Evolutionary conservation across 1,140 invertebrate species (phyloP).

Genomic region (Pogonognathellus flavescens): DNA sequence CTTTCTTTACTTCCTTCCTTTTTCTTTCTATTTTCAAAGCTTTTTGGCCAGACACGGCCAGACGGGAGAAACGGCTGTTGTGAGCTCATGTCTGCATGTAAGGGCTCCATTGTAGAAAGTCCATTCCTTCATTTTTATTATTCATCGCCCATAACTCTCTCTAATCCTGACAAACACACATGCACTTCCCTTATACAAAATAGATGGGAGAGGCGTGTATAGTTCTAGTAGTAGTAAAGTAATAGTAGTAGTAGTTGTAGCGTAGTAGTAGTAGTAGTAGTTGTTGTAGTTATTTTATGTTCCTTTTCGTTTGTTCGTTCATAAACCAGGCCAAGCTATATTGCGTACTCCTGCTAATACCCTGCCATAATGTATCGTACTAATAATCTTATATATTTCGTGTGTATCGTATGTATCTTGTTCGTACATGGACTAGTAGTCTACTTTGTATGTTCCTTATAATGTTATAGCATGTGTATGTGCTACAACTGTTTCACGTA

Average conservation of each 20-base stretch:
- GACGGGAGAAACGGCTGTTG: neutral
- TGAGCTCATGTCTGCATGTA: conserved; percentile 18
- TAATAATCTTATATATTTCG: too few species aligned
- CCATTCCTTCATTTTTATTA: conserved; percentile 49
- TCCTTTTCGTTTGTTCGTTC: conserved; percentile 32
- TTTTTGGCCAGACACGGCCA: neutral
- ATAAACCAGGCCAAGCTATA: conserved; percentile 41
- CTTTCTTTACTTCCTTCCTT: neutral
- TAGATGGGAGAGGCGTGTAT: conserved; percentile 17
- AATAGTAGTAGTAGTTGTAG: neutral
- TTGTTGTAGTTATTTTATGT: conserved; percentile 26
- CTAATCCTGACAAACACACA: conserved; percentile 48
- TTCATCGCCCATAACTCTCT: conserved; percentile 49
- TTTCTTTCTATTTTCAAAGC: neutral
- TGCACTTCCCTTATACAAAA: conserved; percentile 50
- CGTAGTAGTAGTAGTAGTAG: neutral
- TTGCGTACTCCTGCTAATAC: neutral
- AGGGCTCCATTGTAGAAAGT: conserved; percentile 30
- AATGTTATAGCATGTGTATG: too few species aligned
- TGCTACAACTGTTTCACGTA: too few species aligned
- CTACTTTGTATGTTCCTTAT: too few species aligned
- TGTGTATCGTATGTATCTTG: too few species aligned
- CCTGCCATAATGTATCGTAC: neutral
- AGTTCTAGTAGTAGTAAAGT: too few species aligned
- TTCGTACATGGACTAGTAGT: too few species aligned